phyloP scores from a whole-genome alignment of 30 jellyfish, hydroid and myxozoan species.

The Cassiopea xamachana region DNA sequence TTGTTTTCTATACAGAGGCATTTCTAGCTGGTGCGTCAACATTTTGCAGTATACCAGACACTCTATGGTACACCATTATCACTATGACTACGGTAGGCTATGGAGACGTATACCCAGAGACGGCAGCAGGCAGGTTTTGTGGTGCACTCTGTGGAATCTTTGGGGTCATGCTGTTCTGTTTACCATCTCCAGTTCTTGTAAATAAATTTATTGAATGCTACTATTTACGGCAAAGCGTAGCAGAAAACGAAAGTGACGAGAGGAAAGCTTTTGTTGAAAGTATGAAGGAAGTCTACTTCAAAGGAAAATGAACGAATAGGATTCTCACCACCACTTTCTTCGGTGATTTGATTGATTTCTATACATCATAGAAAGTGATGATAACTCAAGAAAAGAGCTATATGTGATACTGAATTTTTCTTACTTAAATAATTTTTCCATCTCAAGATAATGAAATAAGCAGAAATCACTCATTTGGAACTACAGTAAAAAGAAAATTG shows the following conservation, averaged over 20 bases:
- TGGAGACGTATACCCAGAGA: constrained; percentile 89
- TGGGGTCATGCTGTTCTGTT: constrained; percentile 88
- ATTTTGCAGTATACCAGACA: constrained; percentile 79
- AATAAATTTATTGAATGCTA: constrained; percentile 85
- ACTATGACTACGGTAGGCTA: constrained; percentile 93
- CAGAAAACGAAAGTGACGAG: constrained; percentile 45
- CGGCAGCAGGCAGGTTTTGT: constrained; percentile 70
- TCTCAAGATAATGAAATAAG: no score
- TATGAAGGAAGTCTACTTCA: constrained; percentile 78
- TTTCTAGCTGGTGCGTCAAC: not conserved
- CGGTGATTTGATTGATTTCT: no score
- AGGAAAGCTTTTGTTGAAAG: constrained; percentile 79
- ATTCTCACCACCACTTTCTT: no score
- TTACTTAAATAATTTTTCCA: no score
- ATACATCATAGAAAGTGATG: no score
- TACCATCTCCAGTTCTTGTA: constrained; percentile 91
- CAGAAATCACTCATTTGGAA: no score
- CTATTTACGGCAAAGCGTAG: constrained; percentile 51
- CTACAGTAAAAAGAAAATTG: no score
- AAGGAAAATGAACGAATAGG: not conserved
- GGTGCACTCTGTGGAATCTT: constrained; percentile 78
- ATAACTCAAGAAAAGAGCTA: no score
- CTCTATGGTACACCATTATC: constrained; percentile 85
- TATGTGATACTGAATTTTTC: no score
- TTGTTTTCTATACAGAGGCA: constrained; percentile 67